phyloP scores from a whole-genome alignment of 2,797 vertebrate species.

The Eurystomus glaucurus region DNA sequence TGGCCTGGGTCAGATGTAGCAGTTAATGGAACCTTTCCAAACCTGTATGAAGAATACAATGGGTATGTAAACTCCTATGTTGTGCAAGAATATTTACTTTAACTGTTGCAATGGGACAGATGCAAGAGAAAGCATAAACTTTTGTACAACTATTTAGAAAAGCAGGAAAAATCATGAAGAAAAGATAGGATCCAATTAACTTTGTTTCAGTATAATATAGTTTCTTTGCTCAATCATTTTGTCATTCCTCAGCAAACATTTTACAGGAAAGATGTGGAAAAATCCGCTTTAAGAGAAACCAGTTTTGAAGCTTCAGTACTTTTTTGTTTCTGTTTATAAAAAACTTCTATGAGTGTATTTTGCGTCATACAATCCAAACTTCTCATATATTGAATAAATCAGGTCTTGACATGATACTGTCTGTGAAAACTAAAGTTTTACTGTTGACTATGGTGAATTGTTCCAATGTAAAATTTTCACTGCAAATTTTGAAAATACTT shows the following conservation, averaged over 20 bases:
- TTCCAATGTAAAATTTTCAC: background rate
- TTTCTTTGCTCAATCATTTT: background rate
- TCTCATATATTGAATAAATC: background rate
- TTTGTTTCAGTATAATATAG: background rate
- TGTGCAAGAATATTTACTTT: background rate
- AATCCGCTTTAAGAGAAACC: background rate
- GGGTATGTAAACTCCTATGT: constrained; percentile 69
- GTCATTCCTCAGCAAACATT: background rate
- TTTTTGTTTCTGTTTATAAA: background rate
- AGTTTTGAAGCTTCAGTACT: background rate
- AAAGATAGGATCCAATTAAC: background rate
- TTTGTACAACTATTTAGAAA: too few relatives aligned
- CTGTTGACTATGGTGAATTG: background rate
- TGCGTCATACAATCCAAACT: background rate
- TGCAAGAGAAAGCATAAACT: accelerated
- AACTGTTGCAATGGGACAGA: background rate
- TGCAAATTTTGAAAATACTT: background rate
- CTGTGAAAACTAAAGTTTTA: background rate
- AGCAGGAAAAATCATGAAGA: too few relatives aligned
- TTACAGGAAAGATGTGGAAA: background rate
- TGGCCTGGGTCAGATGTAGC: constrained; percentile 96
- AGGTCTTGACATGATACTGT: background rate
- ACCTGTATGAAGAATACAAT: constrained; percentile 85
- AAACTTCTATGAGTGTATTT: background rate
- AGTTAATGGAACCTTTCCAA: constrained; percentile 88